Conservation (phyloP, 2,888 invertebrate species). For the Aplocera efformata region DNA sequence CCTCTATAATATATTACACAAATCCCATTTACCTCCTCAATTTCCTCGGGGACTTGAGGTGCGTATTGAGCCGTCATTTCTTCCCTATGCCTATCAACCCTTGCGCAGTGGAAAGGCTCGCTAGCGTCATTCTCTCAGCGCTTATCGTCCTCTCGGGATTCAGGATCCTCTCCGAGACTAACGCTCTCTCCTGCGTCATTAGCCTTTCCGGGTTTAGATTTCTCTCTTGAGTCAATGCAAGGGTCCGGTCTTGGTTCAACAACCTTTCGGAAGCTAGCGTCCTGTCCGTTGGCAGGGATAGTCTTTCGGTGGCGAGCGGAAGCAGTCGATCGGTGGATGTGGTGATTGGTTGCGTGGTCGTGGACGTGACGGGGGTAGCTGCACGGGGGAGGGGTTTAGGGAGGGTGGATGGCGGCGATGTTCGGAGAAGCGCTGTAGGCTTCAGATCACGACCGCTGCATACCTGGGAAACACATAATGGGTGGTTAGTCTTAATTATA, state of each 20-base stretch:
- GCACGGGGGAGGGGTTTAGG: slow-evolving; percentile 55
- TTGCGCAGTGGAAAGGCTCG: slow-evolving; percentile 62
- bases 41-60: slow-evolving; percentile 54
- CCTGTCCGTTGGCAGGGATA: slow-evolving; percentile 29
- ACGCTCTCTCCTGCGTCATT: slow-evolving; percentile 16
- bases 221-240: no score
- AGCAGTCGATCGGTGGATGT: slow-evolving; percentile 42
- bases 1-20: neutral
- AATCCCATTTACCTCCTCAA: slow-evolving; percentile 46
- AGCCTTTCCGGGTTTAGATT: slow-evolving; percentile 11
- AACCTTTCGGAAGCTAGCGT: slow-evolving; percentile 32
- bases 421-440: slow-evolving; percentile 57
- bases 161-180: slow-evolving; percentile 46
- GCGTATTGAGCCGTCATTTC: slow-evolving; percentile 73
- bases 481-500: no score
- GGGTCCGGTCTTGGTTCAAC: neutral
- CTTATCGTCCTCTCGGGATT: slow-evolving; percentile 42
- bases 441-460: slow-evolving; percentile 76
- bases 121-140: slow-evolving; percentile 58
- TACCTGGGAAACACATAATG: slow-evolving; percentile 46
- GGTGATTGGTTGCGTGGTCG: slow-evolving; percentile 33
- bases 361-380: slow-evolving; percentile 50
- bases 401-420: slow-evolving; percentile 60
- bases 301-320: slow-evolving; percentile 39
- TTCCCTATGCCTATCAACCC: slow-evolving; percentile 67